Evolutionary conservation across 1,140 invertebrate genomes (phyloP).

Genomic region (Drosophila ogumai): DNA sequence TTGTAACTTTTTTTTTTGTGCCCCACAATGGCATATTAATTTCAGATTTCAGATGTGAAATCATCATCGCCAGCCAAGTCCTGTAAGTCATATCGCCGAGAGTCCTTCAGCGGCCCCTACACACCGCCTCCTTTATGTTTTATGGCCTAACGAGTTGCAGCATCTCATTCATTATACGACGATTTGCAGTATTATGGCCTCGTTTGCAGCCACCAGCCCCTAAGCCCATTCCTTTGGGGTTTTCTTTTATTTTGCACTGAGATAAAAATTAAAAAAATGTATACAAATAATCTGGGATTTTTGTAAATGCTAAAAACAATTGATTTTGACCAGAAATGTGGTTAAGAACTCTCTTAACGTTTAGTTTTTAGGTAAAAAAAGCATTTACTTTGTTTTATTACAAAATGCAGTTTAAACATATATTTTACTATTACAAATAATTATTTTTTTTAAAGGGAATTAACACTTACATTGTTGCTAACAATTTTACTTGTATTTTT

Average conservation of each 20-base stretch:
- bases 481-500: too few species aligned
- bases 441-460: background rate
- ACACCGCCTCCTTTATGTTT: conserved; percentile 25
- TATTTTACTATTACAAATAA: background rate
- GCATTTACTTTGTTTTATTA: background rate
- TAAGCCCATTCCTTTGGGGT: background rate
- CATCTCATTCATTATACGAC: conserved; percentile 78
- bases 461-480: too few species aligned
- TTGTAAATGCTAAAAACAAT: background rate
- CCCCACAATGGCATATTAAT: conserved; percentile 78
- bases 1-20: conserved; percentile 48
- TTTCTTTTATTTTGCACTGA: background rate
- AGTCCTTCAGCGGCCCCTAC: conserved; percentile 7
- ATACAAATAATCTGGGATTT: background rate
- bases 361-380: background rate
- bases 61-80: conserved; percentile 12
- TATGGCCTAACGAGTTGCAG: conserved; percentile 58
- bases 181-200: conserved; percentile 81
- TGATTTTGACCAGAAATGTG: background rate
- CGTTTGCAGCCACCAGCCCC: conserved; percentile 41
- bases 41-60: conserved; percentile 54
- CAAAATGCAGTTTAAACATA: background rate
- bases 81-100: conserved; percentile 25
- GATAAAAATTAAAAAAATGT: background rate
- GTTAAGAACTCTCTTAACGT: background rate